Conservation (phyloP, 2,797 vertebrate species). For the Euthynnus affinis region DNA sequence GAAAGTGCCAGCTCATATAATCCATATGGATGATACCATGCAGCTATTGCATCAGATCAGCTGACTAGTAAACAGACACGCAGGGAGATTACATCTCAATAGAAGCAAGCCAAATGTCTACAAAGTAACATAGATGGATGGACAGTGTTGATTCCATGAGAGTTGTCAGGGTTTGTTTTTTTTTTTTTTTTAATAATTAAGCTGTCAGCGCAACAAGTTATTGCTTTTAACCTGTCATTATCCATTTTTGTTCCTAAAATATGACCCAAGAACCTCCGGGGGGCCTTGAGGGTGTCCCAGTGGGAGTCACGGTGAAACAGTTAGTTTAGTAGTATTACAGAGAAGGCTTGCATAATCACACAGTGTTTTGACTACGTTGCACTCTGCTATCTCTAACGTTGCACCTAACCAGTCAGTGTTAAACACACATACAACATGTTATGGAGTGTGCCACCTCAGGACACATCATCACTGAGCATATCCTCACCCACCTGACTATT, state of each 20-base stretch:
- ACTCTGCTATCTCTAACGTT: background rate
- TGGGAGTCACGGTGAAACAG: background rate
- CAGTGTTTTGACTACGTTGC: slow-evolving; percentile 35
- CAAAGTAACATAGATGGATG: background rate
- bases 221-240: too few relatives aligned
- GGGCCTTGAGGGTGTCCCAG: background rate
- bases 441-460: too few relatives aligned
- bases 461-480: background rate
- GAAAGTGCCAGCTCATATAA: slow-evolving; percentile 28
- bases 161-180: too few relatives aligned
- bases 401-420: background rate
- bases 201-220: background rate
- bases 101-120: slow-evolving; percentile 11
- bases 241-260: background rate
- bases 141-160: background rate
- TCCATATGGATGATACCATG: slow-evolving; percentile 6
- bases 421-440: too few relatives aligned
- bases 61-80: slow-evolving; percentile 10
- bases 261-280: background rate
- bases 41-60: slow-evolving; percentile 45
- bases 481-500: background rate
- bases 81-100: background rate
- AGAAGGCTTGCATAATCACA: background rate
- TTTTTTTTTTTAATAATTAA: background rate
- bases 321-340: background rate